Conservation (phyloP, 1,140 invertebrate species). For the Ostrea edulis region DNA sequence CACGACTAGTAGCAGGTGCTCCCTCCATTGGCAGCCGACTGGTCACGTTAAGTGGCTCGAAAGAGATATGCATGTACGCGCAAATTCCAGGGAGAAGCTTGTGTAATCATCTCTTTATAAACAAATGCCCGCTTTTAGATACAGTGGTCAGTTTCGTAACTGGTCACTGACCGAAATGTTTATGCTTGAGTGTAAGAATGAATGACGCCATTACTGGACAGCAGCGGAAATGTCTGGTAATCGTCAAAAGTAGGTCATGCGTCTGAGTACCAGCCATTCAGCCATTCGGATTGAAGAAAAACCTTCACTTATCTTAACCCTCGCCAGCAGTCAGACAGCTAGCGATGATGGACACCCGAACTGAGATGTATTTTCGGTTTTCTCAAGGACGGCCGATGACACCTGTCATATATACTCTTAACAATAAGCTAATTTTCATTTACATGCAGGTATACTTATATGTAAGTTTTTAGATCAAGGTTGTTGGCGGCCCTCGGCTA, state of each 20-base stretch:
- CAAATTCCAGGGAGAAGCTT: not conserved
- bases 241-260: constrained; percentile 2
- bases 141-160: constrained; percentile 36
- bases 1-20: not conserved
- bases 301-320: not conserved
- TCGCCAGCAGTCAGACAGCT: not conserved
- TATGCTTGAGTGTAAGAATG: not conserved
- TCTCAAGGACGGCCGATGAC: constrained; percentile 8
- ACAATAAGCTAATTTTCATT: not conserved
- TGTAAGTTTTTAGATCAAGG: not conserved
- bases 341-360: not conserved
- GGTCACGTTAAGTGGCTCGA: not conserved
- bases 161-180: constrained; percentile 36
- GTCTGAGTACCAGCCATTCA: constrained; percentile 11
- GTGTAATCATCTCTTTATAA: constrained; percentile 30
- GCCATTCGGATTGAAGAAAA: not conserved
- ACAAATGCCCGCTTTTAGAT: constrained; percentile 32
- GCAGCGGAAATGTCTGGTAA: constrained; percentile 9
- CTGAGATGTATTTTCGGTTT: not conserved
- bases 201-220: constrained; percentile 25
- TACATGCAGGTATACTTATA: not conserved
- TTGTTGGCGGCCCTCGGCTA: not conserved
- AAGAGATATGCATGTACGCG: not conserved
- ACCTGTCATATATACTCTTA: not conserved
- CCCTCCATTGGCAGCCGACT: not conserved